These are phyloP conservation scores for Chelonus formosanus DNA, from an alignment of 2,888 invertebrate genomes.

Conservation along the genomic window DNA sequence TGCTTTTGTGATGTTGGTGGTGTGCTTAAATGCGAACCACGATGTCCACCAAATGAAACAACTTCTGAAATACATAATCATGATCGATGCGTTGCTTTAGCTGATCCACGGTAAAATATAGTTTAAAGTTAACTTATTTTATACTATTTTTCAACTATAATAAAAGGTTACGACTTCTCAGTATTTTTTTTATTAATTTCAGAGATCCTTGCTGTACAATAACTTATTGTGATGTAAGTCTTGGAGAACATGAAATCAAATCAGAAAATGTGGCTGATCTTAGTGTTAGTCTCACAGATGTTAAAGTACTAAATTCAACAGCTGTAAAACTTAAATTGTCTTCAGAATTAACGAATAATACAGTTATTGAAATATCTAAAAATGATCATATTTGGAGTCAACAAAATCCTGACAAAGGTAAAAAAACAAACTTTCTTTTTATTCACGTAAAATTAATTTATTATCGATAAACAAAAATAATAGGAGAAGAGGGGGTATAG, in stretches of 20 bases:
- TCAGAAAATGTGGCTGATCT: constrained; percentile 57
- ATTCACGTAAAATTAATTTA: no score
- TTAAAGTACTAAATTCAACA: constrained; percentile 61
- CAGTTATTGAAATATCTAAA: constrained; percentile 57
- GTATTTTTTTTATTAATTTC: constrained; percentile 20
- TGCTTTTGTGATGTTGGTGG: constrained; percentile 82
- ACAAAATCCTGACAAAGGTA: constrained; percentile 57
- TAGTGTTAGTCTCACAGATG: constrained; percentile 57
- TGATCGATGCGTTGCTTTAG: constrained; percentile 83
- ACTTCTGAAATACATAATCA: constrained; percentile 61
- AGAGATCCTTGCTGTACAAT: constrained; percentile 86
- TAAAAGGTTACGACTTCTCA: background rate
- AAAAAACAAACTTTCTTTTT: background rate
- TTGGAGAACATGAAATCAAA: constrained; percentile 75
- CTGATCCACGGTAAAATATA: constrained; percentile 70
- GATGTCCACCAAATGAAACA: constrained; percentile 66
- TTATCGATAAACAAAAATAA: no score
- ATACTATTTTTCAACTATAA: background rate
- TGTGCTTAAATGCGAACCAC: constrained; percentile 76
- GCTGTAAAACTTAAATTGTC: constrained; percentile 58
- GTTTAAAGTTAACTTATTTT: background rate
- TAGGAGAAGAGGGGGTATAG: no score
- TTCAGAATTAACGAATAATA: constrained; percentile 51
- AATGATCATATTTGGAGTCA: constrained; percentile 60
- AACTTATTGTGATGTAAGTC: constrained; percentile 85